phyloP scores from a whole-genome alignment of 2,797 vertebrate species.

The Cirrhinus mrigala region DNA sequence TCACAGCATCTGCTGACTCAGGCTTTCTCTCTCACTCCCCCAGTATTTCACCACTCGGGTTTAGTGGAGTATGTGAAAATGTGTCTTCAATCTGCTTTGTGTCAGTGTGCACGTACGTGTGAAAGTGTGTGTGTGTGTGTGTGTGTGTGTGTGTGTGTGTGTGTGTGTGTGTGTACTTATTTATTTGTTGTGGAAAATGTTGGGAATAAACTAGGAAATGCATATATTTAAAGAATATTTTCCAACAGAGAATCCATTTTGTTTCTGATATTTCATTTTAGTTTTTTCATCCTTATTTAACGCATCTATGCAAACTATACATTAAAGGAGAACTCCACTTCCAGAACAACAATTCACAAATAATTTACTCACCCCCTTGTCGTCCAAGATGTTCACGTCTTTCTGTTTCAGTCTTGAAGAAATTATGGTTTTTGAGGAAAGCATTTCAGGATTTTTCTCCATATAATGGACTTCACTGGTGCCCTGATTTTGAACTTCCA shows the following conservation, averaged over 20 bases:
- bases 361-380: too few relatives aligned
- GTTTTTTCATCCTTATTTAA: not conserved
- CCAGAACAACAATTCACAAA: too few relatives aligned
- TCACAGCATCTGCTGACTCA: conserved; percentile 32
- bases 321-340: too few relatives aligned
- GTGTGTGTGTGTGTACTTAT: not conserved
- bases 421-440: too few relatives aligned
- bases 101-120: too few relatives aligned
- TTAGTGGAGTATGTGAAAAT: not conserved
- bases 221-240: not conserved
- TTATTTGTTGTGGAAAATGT: not conserved
- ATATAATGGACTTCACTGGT: too few relatives aligned
- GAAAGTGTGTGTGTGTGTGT: not conserved
- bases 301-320: not conserved
- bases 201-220: not conserved
- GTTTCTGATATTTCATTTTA: not conserved
- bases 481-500: too few relatives aligned
- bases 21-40: not conserved
- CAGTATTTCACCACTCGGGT: conserved; percentile 1
- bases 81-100: not conserved
- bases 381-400: too few relatives aligned
- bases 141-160: not conserved
- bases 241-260: not conserved
- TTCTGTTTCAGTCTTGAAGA: too few relatives aligned
- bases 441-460: too few relatives aligned